Conservation (phyloP, 2,113 vertebrate genomes). For the Oenanthe melanoleuca region DNA sequence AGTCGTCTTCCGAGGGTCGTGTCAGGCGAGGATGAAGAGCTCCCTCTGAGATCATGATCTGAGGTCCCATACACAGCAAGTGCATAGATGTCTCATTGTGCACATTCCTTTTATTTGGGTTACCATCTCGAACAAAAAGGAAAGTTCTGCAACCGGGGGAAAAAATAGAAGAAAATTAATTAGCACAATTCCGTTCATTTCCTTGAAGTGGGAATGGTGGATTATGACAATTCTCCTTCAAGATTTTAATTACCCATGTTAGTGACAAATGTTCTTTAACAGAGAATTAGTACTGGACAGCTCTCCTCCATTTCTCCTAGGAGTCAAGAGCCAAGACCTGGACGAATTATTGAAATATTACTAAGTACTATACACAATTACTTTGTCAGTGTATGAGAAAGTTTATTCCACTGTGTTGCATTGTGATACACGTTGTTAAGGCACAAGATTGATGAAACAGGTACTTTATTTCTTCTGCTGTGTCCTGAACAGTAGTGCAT, state of each 20-base stretch:
- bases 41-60: constrained; percentile 91
- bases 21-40: constrained; percentile 89
- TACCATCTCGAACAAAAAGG: constrained; percentile 93
- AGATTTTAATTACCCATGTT: not conserved
- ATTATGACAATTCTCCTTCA: not conserved
- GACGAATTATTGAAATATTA: not conserved
- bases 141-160: constrained; percentile 82
- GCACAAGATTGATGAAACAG: not conserved
- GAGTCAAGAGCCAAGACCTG: not conserved
- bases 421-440: not conserved
- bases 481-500: not conserved
- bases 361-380: not conserved
- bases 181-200: not conserved
- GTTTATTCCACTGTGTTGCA: not conserved
- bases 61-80: constrained; percentile 96
- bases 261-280: not conserved
- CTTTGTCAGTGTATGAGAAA: not conserved
- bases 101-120: constrained; percentile 97
- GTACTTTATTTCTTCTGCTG: not conserved
- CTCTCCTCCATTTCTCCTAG: not conserved
- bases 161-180: not conserved
- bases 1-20: constrained; percentile 88
- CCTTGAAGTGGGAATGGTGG: not conserved
- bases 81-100: constrained; percentile 97
- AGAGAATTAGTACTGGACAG: not conserved